Evolutionary conservation across 2,888 invertebrate species (phyloP), one percentile per base, ranked within the genome.

Genomic region (Kuschelorhynchus macadamiae): DNA sequence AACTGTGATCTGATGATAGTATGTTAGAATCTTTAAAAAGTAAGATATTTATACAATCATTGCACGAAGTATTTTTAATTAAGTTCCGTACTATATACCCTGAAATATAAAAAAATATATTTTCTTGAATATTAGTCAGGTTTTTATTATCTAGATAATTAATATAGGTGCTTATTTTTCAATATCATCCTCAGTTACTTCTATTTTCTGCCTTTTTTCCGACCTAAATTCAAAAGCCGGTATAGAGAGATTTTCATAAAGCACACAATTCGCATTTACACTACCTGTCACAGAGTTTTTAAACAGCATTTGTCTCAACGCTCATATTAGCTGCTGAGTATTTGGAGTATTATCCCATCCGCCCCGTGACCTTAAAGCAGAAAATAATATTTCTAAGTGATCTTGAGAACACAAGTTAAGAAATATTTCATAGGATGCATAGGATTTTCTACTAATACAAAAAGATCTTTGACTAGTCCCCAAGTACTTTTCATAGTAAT

Each of bases 261-360:
- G 32, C 30, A 55, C 56, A 57, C 73, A 74, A 64, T 75, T 73
- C 20, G 61, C 55, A 71, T 69, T 73, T 9, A 71, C 44, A 69
- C 73, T 75, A 11, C 73, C 52, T 44, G 16, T 61, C 18, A 77
- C 68, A 16, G 60, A 68, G 70, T 75, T 74, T 16, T 57, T 53
- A 50, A 67, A 74, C 17, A 77, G 53, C n/a, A 76, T 47, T 49
- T 74, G 66, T 55, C 74, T 47, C 41, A 75, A 65, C 14, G 74
- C 30, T 75, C 75, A 74, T 41, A 72, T 71, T 8, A 74, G 50
- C 53, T 77, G 56, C 12, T 44, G 21, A 2, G 71, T 30, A 44
- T 67, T 74, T 33, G 75, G 71, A 61, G 75, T 75, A 32, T 76
- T 74, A 66, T 57, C 32, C 53, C 42, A 14, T 20, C 39, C 11